These are phyloP conservation scores for Drosophila littoralis DNA, from an alignment of 1,140 invertebrate genomes.

Conservation along the genomic window DNA sequence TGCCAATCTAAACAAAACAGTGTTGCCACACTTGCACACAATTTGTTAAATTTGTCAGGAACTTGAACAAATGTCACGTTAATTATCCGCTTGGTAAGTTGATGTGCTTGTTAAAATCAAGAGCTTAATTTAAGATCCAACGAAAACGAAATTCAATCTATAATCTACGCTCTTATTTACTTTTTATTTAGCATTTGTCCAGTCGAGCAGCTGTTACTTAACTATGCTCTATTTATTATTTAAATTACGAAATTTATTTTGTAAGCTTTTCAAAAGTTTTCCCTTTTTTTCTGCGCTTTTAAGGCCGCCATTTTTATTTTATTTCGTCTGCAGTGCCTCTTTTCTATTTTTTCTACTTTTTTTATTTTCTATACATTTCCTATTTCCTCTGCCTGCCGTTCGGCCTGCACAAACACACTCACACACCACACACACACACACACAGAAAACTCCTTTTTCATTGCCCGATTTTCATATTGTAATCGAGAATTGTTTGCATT, in stretches of 20 bases:
- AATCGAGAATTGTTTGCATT: conserved; percentile 43
- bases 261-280: conserved; percentile 2
- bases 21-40: no score
- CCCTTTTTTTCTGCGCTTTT: conserved; percentile 7
- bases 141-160: no score
- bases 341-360: not conserved
- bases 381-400: not conserved
- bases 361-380: conserved; percentile 17
- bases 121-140: no score
- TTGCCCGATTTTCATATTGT: conserved; percentile 40
- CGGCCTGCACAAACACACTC: not conserved
- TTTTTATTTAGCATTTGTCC: not conserved
- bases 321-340: conserved; percentile 2
- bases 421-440: not conserved
- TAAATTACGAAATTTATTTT: conserved; percentile 1
- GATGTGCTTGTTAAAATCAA: no score
- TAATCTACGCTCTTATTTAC: not conserved
- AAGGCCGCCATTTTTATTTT: conserved; percentile 13
- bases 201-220: conserved; percentile 5
- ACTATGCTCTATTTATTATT: conserved; percentile 2
- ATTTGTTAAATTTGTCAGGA: no score
- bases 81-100: not conserved
- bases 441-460: conserved; percentile 27
- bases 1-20: no score
- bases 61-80: not conserved